Conservation (phyloP, 2,888 invertebrate species). For the Chouioia cunea region DNA sequence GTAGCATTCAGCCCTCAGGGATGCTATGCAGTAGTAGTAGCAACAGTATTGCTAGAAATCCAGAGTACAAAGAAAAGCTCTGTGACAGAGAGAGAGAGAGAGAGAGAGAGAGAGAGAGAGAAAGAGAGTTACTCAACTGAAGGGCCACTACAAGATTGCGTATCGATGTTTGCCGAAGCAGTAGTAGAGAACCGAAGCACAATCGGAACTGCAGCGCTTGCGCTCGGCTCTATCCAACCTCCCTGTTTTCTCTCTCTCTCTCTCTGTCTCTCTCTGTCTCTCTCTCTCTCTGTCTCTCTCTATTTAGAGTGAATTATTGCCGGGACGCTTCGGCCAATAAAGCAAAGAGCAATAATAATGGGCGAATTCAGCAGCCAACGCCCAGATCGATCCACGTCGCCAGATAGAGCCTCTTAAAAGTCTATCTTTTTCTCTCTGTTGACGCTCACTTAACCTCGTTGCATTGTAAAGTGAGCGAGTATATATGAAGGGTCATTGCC, state of each 20-base stretch:
- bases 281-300: slow-evolving; percentile 8
- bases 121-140: too few species aligned
- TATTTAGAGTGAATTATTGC: slow-evolving; percentile 17
- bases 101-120: slow-evolving; percentile 6
- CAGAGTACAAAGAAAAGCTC: slow-evolving; percentile 1
- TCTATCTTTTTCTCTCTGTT: slow-evolving; percentile 25
- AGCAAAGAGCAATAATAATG: background rate
- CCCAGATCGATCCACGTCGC: too few species aligned
- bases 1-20: slow-evolving; percentile 14
- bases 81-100: background rate
- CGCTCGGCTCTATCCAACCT: slow-evolving; percentile 4
- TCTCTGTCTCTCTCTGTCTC: background rate
- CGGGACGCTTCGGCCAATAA: background rate
- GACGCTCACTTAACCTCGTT: slow-evolving; percentile 57
- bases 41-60: too few species aligned
- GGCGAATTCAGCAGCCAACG: too few species aligned
- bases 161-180: background rate
- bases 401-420: too few species aligned
- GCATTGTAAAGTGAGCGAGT: slow-evolving; percentile 50
- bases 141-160: too few species aligned
- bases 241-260: background rate
- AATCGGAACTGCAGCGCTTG: slow-evolving; percentile 25
- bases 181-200: slow-evolving; percentile 31
- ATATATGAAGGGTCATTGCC: slow-evolving; percentile 26
- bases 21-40: too few species aligned